These are phyloP conservation scores for Aethina tumida DNA, from an alignment of 1,140 invertebrate species.

Conservation along the genomic window DNA sequence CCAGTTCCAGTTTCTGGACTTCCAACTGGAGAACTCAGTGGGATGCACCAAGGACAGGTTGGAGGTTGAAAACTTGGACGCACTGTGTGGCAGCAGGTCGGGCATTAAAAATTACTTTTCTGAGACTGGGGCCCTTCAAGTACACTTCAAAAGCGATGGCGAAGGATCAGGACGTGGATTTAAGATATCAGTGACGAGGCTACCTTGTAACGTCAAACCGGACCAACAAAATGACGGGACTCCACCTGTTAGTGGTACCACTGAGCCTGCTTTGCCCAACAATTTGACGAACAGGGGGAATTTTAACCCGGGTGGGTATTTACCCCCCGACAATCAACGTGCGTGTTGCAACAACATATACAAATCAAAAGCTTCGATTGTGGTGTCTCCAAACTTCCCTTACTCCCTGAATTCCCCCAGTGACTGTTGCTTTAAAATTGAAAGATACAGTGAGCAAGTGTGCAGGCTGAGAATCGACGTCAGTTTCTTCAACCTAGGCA, in stretches of 20 bases:
- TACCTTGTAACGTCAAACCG: too few relatives aligned
- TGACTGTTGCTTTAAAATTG: conserved; percentile 42
- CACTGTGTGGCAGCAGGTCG: conserved; percentile 39
- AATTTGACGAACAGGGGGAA: too few relatives aligned
- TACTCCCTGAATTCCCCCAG: conserved; percentile 27
- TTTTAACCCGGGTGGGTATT: too few relatives aligned
- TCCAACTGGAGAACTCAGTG: conserved; percentile 37
- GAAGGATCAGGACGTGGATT: conserved; percentile 36
- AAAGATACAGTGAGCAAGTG: conserved; percentile 36
- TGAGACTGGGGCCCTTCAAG: conserved; percentile 33
- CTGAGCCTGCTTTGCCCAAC: too few relatives aligned
- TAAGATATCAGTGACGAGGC: conserved; percentile 40
- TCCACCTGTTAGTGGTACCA: too few relatives aligned
- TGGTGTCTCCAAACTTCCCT: conserved; percentile 47
- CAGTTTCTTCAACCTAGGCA: conserved; percentile 44
- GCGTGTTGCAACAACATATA: conserved; percentile 39
- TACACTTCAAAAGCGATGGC: conserved; percentile 22
- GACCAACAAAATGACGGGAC: too few relatives aligned
- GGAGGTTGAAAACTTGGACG: conserved; percentile 33
- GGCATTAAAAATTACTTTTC: conserved; percentile 40
- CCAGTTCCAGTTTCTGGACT: conserved; percentile 45
- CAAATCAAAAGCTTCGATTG: conserved; percentile 38
- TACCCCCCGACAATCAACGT: too few relatives aligned
- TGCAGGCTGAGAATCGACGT: conserved; percentile 44
- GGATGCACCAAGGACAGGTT: conserved; percentile 43